These are phyloP conservation scores for Pandemis heparana DNA, from an alignment of 2,888 invertebrate genomes.

Conservation along the genomic window DNA sequence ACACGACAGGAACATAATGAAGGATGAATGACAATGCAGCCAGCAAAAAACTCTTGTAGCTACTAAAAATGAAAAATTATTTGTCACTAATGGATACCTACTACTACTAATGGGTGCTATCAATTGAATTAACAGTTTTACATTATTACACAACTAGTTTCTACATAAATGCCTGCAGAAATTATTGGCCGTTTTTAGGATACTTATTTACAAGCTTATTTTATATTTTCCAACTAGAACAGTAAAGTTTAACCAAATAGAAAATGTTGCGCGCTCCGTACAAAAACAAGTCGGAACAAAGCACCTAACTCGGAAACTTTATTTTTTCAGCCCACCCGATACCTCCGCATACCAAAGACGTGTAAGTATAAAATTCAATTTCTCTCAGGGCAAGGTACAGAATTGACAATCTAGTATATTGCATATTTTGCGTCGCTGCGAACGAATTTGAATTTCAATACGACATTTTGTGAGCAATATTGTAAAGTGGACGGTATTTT, in stretches of 20 bases:
- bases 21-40: no score
- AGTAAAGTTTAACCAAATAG: not conserved
- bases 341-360: conserved; percentile 32
- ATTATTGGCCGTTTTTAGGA: no score
- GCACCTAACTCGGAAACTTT: conserved; percentile 1
- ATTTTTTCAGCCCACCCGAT: conserved; percentile 24
- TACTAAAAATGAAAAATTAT: no score
- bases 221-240: no score
- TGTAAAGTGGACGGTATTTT: conserved; percentile 16
- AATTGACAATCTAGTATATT: conserved; percentile 46
- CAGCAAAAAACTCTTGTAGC: no score
- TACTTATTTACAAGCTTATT: no score
- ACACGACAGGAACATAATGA: no score
- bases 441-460: conserved; percentile 24
- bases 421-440: conserved; percentile 43
- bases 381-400: conserved; percentile 40
- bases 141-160: no score
- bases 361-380: conserved; percentile 40
- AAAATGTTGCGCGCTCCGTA: not conserved
- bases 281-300: conserved; percentile 4
- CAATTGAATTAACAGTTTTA: no score
- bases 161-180: no score
- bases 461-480: conserved; percentile 22
- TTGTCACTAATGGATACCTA: no score
- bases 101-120: no score